Percentiles rank a stretch among this genome's conserved stretches.
Conservation (phyloP, 2,888 invertebrate species). For the Himalopsyche tibetana region DNA sequence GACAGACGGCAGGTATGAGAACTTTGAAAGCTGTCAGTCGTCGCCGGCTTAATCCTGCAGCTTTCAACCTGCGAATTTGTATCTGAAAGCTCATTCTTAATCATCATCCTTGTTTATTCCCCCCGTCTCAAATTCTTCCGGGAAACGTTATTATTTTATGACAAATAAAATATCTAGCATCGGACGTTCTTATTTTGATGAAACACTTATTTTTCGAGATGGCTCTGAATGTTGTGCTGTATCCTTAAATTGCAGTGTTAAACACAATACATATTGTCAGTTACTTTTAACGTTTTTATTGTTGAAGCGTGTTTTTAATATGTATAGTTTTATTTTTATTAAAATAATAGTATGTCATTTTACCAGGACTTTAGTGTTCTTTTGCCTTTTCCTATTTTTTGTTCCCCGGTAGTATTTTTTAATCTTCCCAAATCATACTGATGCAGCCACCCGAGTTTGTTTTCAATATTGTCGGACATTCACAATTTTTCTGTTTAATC, state of each 20-base stretch:
- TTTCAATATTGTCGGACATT: no score
- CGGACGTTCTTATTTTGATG: constrained; percentile 6
- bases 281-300: background rate
- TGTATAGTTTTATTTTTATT: no score
- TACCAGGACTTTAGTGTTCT: no score
- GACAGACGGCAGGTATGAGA: background rate
- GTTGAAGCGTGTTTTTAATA: no score
- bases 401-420: no score
- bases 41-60: background rate
- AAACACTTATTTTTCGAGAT: background rate
- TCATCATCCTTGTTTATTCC: constrained; percentile 8
- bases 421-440: no score
- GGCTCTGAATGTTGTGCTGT: background rate
- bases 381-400: no score
- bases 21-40: constrained; percentile 13
- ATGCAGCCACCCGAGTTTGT: no score
- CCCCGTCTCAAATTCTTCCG: background rate
- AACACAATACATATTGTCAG: background rate
- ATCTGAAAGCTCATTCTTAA: constrained; percentile 1
- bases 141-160: constrained; percentile 12
- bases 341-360: no score
- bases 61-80: constrained; percentile 9
- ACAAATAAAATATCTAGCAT: background rate
- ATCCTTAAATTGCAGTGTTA: background rate
- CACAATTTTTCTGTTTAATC: no score